Evolutionary conservation across 2,888 invertebrate species (phyloP).

Genomic region (Stenodera caucasica): DNA sequence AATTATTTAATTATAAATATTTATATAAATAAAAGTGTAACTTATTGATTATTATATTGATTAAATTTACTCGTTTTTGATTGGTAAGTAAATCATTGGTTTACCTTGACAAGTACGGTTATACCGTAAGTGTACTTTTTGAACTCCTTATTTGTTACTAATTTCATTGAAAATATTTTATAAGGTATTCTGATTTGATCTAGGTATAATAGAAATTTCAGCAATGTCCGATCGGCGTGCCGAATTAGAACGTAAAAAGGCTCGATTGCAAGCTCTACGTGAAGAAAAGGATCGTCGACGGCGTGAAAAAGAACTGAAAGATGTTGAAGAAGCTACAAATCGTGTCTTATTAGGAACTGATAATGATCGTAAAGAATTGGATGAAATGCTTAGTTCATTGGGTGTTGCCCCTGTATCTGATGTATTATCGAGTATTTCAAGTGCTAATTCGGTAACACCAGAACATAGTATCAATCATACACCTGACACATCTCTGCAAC

Average conservation of each 20-base stretch:
- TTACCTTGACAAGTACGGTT: constrained; percentile 10
- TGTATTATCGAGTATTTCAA: constrained; percentile 80
- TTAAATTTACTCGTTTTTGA: background rate
- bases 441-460: constrained; percentile 77
- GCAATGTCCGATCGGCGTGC: constrained; percentile 85
- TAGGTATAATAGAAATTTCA: constrained; percentile 16
- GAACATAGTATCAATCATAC: constrained; percentile 78
- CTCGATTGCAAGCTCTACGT: constrained; percentile 83
- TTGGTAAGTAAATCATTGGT: background rate
- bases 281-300: constrained; percentile 87
- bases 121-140: constrained; percentile 8
- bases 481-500: constrained; percentile 78
- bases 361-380: constrained; percentile 69
- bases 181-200: constrained; percentile 1
- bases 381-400: constrained; percentile 83
- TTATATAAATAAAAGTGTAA: constrained; percentile 1
- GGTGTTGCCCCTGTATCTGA: constrained; percentile 88
- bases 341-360: constrained; percentile 58
- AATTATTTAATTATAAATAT: background rate
- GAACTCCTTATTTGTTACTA: background rate
- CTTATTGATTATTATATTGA: background rate
- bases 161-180: too few relatives aligned
- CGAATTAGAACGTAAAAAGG: constrained; percentile 91
- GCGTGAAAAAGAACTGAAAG: constrained; percentile 84
- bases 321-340: constrained; percentile 70